Evolutionary conservation across 2,113 vertebrate species (phyloP).

Genomic region (Chrysemys picta): DNA sequence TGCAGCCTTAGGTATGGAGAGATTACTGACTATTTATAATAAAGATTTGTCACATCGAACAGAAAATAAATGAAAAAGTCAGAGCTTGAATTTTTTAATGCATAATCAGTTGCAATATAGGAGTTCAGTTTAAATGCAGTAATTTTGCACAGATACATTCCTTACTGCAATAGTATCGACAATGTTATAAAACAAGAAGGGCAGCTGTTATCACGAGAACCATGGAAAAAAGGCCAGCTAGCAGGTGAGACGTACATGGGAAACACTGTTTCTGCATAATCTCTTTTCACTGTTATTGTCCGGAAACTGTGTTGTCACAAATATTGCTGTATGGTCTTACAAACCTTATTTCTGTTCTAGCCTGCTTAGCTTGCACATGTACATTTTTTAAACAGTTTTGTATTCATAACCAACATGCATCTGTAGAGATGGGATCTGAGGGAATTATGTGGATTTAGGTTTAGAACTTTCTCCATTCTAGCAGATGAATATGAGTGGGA

Average conservation of each 20-base stretch:
- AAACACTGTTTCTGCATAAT: background rate
- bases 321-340: background rate
- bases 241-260: background rate
- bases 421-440: conserved; percentile 41
- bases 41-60: background rate
- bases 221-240: conserved; percentile 1
- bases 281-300: background rate
- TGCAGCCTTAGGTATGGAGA: background rate
- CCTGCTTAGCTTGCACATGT: conserved; percentile 21
- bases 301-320: background rate
- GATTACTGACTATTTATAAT: background rate
- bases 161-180: conserved; percentile 18
- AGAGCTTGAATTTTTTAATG: background rate
- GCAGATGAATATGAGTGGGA: conserved; percentile 26
- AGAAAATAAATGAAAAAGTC: background rate
- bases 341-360: background rate
- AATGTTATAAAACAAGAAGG: conserved; percentile 31
- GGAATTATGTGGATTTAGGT: conserved; percentile 68
- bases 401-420: conserved; percentile 57
- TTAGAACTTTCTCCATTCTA: conserved; percentile 49
- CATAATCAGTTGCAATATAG: background rate
- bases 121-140: background rate
- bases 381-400: conserved; percentile 35
- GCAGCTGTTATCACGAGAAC: conserved; percentile 56
- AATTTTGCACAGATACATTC: background rate